These are phyloP conservation scores for Xenopus borealis DNA, from an alignment of 2,113 vertebrate genomes.

Conservation along the genomic window DNA sequence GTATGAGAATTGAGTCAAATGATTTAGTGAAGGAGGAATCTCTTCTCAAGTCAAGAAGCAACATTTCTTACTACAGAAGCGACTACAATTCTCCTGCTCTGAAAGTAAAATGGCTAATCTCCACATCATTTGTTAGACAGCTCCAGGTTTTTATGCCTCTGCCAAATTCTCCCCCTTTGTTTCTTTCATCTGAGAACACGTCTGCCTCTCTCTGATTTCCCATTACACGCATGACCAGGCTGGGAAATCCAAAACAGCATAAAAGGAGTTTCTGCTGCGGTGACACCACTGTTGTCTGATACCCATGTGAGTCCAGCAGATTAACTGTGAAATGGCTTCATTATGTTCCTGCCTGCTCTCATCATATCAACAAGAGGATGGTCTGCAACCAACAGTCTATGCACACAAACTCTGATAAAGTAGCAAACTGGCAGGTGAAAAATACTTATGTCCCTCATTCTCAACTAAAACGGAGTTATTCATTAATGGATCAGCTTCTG, in stretches of 20 bases:
- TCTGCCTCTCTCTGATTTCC: constrained; percentile 39
- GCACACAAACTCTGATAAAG: background rate
- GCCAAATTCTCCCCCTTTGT: background rate
- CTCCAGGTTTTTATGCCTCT: background rate
- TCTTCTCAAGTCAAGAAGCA: no score
- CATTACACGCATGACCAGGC: constrained; percentile 44
- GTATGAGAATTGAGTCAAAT: no score
- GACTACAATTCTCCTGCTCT: background rate
- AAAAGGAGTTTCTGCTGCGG: background rate
- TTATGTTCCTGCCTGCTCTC: constrained; percentile 29
- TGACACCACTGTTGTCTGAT: constrained; percentile 11
- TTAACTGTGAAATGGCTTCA: constrained; percentile 42
- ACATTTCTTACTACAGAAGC: no score
- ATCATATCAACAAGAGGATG: constrained; percentile 5
- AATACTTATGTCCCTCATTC: no score
- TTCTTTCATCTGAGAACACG: constrained; percentile 14
- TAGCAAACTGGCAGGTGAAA: background rate
- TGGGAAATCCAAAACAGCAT: constrained; percentile 18
- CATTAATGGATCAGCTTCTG: no score
- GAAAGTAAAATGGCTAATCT: background rate
- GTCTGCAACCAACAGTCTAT: background rate
- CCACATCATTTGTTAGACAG: background rate
- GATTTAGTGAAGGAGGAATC: no score
- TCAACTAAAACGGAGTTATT: no score
- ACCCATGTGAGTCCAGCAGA: constrained; percentile 25